Conservation (phyloP, 2,888 invertebrate genomes). For the Kryphioiulus occultus region DNA sequence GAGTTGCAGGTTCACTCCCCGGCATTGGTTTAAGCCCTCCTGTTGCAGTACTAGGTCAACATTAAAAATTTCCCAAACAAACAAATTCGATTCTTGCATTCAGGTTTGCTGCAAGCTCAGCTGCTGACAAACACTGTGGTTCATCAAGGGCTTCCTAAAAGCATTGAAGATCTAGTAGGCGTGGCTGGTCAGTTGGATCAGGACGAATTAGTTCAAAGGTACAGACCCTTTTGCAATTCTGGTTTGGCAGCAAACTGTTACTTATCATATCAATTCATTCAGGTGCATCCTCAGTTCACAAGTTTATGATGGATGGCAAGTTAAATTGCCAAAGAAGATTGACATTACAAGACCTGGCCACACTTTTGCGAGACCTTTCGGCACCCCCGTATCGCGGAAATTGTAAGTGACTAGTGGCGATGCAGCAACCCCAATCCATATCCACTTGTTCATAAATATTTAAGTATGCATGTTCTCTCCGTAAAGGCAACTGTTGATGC, state of each 20-base stretch:
- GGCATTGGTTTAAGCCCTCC: no score
- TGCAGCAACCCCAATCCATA: neutral
- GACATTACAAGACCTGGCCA: neutral
- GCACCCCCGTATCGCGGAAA: neutral
- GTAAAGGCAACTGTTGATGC: slow-evolving; percentile 5
- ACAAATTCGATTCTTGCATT: no score
- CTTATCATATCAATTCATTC: neutral
- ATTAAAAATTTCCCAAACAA: no score
- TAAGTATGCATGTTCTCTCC: neutral
- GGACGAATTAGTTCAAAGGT: slow-evolving; percentile 45
- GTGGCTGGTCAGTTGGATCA: neutral
- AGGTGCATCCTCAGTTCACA: slow-evolving; percentile 46
- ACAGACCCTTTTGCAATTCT: neutral
- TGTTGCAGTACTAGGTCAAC: no score
- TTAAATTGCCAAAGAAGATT: slow-evolving; percentile 49
- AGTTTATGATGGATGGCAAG: slow-evolving; percentile 52
- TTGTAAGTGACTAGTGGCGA: neutral
- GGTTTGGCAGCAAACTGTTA: neutral
- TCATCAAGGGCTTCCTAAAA: slow-evolving; percentile 42
- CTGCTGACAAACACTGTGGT: slow-evolving; percentile 46
- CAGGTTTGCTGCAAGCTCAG: slow-evolving; percentile 48
- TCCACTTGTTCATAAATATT: neutral
- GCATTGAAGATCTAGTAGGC: neutral
- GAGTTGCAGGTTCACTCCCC: no score
- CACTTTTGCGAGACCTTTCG: neutral